Evolutionary conservation across 2,888 invertebrate genomes (phyloP).

Genomic region (Tenthredo livida): DNA sequence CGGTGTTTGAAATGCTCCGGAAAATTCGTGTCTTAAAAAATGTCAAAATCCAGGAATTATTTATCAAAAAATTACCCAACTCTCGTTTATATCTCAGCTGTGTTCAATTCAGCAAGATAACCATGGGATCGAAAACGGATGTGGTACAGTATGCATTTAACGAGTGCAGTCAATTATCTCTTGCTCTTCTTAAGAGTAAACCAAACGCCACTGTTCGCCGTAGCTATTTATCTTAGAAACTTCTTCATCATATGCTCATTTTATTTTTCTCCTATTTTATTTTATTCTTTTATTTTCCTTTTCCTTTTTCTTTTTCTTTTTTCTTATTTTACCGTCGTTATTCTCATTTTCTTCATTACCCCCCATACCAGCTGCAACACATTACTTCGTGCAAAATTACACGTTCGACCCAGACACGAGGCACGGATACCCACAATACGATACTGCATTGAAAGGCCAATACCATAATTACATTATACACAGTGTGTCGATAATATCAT

Average conservation of each 20-base stretch:
- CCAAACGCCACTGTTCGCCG: conserved; percentile 8
- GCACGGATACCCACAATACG: neutral
- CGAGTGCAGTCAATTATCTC: conserved; percentile 24
- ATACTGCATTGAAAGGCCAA: neutral
- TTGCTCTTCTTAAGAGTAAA: conserved; percentile 2
- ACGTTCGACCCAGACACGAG: conserved; percentile 20
- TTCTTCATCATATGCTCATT: neutral
- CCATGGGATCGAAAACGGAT: neutral
- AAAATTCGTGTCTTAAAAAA: too few relatives aligned
- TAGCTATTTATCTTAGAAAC: conserved; percentile 22
- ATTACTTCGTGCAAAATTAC: conserved; percentile 29
- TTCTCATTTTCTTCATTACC: conserved; percentile 18
- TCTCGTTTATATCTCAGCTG: neutral
- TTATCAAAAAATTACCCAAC: too few relatives aligned
- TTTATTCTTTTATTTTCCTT: neutral
- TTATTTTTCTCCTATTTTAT: neutral
- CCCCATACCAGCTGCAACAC: neutral
- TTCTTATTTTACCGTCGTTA: neutral
- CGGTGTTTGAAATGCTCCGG: neutral
- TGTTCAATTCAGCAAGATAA: neutral
- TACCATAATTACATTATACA: conserved; percentile 11
- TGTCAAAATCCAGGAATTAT: too few relatives aligned
- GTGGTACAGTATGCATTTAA: conserved; percentile 21
- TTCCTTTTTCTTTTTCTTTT: neutral
- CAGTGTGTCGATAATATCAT: neutral